Evolutionary conservation across 2,113 vertebrate genomes (phyloP), one percentile per base, ranked within the genome.

Genomic region (Dinomys branickii): DNA sequence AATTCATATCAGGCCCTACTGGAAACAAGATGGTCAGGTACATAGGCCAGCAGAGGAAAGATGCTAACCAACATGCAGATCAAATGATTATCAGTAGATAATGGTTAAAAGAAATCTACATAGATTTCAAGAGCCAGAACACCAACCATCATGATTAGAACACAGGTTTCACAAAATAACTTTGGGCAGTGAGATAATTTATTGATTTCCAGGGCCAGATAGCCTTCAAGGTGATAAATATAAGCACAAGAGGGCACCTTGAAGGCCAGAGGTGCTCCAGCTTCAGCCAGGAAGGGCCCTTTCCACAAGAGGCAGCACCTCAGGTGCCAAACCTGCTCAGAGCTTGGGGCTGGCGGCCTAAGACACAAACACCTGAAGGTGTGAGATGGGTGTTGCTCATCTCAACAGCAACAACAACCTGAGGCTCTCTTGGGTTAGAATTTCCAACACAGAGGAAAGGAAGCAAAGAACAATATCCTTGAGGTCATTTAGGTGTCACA

Each of bases 21-120:
- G n/a, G 81, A 84, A 94, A 92, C 12, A 65, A 13, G n/a, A 84
- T 24, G 54, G 33, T 80, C 78, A 89, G 47, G 81, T 86, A 94
- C 95, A 81, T 33, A 89, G 24, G 9, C 56, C 35, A 47, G 85
- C 83, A n/a, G 41, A 71, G 41, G 33, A 87, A 85, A 87, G 47
- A 71, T 73, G 28, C 9, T 69, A 17, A 24, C 17, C 80, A 26
- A 22, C 24, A 69, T 44, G 35, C 56, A n/a, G 33, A 88, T 81
- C 28, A 85, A 88, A 91, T 12, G 33, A 85, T 69, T 61, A 28
- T 78, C 59, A 82, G 38, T 20, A 69, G 65, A 86, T 38, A 80
- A 28, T 35, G 8, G 44, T 50, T 7, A 47, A 77, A 28, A 16
- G 47, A 71, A 69, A 63, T 14, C 30, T 33, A 90, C 12, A 11